Percentiles rank a stretch among this genome's conserved stretches.
Conservation (phyloP, 2,888 invertebrate species). For the Mellilla xanthometata region DNA sequence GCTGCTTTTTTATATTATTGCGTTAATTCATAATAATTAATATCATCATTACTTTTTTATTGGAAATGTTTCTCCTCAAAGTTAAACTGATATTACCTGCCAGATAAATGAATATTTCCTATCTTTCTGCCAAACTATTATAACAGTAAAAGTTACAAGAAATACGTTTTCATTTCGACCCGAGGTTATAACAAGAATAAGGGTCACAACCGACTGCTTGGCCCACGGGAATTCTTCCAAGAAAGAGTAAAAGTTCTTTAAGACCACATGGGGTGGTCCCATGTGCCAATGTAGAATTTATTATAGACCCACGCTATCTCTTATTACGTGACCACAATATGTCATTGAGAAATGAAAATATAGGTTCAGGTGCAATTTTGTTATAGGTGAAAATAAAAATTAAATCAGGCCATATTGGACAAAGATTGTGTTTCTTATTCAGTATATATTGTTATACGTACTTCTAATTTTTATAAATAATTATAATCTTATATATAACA, state of each 20-base stretch:
- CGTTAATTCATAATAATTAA: too few relatives aligned
- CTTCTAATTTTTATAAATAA: too few relatives aligned
- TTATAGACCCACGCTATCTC: not conserved
- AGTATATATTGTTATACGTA: too few relatives aligned
- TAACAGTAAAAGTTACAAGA: conserved; percentile 2
- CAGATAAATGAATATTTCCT: not conserved
- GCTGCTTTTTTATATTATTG: too few relatives aligned
- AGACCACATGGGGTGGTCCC: conserved; percentile 23
- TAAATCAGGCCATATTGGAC: too few relatives aligned
- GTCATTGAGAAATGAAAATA: too few relatives aligned
- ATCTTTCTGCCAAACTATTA: not conserved
- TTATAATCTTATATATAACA: too few relatives aligned
- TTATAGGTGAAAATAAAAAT: too few relatives aligned
- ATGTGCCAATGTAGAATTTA: conserved; percentile 17
- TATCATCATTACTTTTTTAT: too few relatives aligned
- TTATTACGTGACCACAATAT: not conserved
- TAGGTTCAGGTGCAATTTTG: too few relatives aligned
- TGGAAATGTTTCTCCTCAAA: too few relatives aligned
- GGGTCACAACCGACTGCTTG: conserved; percentile 8
- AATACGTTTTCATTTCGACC: conserved; percentile 1
- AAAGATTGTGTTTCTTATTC: too few relatives aligned
- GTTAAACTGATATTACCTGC: not conserved
- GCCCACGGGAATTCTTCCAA: conserved; percentile 23
- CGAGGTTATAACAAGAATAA: conserved; percentile 14
- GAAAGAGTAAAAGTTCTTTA: conserved; percentile 36